These are phyloP conservation scores for Rhynchophorus ferrugineus DNA, from an alignment of 1,140 invertebrate genomes.

Conservation along the genomic window DNA sequence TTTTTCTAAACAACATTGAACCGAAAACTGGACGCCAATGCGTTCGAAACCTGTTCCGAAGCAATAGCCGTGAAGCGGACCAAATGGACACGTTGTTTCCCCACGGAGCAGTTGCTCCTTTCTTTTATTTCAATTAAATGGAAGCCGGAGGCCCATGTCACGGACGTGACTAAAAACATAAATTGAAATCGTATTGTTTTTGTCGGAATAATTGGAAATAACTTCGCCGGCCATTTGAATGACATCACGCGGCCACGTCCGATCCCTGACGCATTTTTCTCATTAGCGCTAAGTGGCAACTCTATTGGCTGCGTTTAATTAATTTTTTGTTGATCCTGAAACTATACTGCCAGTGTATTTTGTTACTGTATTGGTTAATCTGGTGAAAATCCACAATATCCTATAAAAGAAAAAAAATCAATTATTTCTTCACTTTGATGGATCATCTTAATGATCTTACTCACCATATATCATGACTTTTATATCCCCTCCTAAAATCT, in stretches of 20 bases:
- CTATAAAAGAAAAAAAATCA: too few species aligned
- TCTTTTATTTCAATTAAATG: conserved; percentile 24
- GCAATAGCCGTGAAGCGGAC: conserved; percentile 14
- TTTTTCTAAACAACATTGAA: neutral
- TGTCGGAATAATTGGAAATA: conserved; percentile 16
- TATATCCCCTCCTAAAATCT: too few species aligned
- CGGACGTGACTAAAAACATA: conserved; percentile 22
- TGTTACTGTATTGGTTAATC: too few species aligned
- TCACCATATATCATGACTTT: too few species aligned
- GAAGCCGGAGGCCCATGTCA: conserved; percentile 16
- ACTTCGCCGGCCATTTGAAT: conserved; percentile 7
- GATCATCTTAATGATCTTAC: too few species aligned
- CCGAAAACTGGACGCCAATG: neutral
- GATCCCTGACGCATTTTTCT: too few species aligned
- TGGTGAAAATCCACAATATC: too few species aligned
- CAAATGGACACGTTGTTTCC: conserved; percentile 16
- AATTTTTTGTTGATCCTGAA: too few species aligned
- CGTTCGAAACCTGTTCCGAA: conserved; percentile 2
- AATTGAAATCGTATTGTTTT: conserved; percentile 24
- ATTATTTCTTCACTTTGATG: too few species aligned
- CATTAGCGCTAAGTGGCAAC: too few species aligned
- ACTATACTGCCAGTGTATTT: too few species aligned
- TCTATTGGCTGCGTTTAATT: too few species aligned
- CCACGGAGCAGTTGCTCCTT: conserved; percentile 17
- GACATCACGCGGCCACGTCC: neutral